Percentiles rank a stretch among this genome's conserved stretches.
Conservation (phyloP, 2,113 vertebrate genomes). For the Pipa parva region DNA sequence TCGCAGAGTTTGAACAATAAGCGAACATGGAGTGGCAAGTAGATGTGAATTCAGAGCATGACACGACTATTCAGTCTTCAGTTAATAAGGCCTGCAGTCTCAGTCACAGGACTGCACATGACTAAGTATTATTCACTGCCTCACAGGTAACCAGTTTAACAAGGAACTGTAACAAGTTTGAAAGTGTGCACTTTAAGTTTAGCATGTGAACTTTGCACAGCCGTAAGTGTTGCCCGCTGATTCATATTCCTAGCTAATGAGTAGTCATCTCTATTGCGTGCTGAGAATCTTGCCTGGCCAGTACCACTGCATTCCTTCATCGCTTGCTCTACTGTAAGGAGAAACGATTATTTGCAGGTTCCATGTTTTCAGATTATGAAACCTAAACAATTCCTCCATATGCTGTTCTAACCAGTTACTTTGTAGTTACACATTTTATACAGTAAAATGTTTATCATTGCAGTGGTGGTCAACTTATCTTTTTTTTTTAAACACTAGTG, state of each 20-base stretch:
- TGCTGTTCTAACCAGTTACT: too few species aligned
- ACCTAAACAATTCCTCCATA: too few species aligned
- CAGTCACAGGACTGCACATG: conserved; percentile 2
- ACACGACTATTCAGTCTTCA: too few species aligned
- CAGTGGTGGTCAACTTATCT: too few species aligned
- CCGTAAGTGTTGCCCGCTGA: not conserved
- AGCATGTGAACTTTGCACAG: not conserved
- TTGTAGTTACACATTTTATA: too few species aligned
- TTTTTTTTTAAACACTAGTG: too few species aligned
- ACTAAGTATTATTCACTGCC: not conserved
- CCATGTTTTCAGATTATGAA: too few species aligned
- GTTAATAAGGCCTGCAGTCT: not conserved
- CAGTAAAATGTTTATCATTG: too few species aligned
- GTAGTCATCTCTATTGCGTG: not conserved
- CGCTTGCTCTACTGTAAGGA: too few species aligned
- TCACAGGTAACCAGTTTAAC: conserved; percentile 7
- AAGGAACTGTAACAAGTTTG: not conserved
- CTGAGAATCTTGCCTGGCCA: not conserved
- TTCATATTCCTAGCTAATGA: not conserved
- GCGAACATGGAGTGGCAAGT: too few species aligned
- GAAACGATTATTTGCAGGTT: not conserved
- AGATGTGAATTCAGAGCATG: too few species aligned
- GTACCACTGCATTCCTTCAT: conserved; percentile 5
- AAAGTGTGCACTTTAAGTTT: not conserved
- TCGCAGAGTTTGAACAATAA: too few species aligned